Evolutionary conservation across 2,113 vertebrate genomes (phyloP), one percentile per base, ranked within the genome.

Genomic region (Rissa tridactyla): DNA sequence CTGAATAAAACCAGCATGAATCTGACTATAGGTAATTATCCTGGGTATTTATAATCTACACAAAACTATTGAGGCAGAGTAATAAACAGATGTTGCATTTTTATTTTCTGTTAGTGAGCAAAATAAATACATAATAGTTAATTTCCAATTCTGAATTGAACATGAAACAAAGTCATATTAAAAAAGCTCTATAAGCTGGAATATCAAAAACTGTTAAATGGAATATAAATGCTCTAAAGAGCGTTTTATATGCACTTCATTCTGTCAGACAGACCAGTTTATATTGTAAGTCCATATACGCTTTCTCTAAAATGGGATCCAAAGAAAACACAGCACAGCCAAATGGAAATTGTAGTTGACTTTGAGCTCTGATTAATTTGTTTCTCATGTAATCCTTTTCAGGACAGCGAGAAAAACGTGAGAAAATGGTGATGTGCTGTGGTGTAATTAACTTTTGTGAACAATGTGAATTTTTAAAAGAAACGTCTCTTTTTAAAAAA

Each of bases 331-430:
- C 13, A 44, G n/a, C 46, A 38, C 55, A 76, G 88, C 78, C 91
- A 96, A 78, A 72, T 92, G 88, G 83, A 91, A 95, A 92, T 30
- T 87, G 21, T 85, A 84, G 49, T 82, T 95, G 91, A 92, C 89
- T 97, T 96, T 95, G 91, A 96, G 93, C 83, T 96, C 94, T 86
- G 95, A 96, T 97, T 94, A 96, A 97, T 95, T 95, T 93, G 90
- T 94, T 97, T 95, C 96, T 95, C 71, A 44, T 88, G 79, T 42
- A 83, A 62, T 92, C 77, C 79, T 81, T 89, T 90, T 77, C 10
- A 88, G 92, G 32, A 58, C 78, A 78, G 36, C 1, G 40, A 94
- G 77, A 84, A 93, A 93, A 98, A 94, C 7, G 68, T 82, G 83
- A 96, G 95, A 94, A 92, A 80, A 96, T 72, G 87, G 80, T 71